These are phyloP conservation scores for Acropora yongei DNA, from an alignment of 64 coral and sea anemone species.

Conservation along the genomic window DNA sequence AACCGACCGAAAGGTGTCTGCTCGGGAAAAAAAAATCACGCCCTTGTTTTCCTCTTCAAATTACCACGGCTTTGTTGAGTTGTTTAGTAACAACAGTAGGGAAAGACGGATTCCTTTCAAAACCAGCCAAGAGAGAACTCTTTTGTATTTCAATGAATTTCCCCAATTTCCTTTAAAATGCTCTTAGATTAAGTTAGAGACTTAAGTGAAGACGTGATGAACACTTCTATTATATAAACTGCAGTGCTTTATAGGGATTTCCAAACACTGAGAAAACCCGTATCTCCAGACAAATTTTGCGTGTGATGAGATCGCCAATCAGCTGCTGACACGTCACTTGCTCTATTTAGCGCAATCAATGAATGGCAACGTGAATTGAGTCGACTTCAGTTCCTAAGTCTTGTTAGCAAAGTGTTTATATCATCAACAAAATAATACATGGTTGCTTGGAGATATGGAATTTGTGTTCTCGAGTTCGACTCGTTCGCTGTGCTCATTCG, in stretches of 20 bases:
- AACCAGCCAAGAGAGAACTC: not conserved
- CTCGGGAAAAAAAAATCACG: not conserved
- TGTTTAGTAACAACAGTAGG: not conserved
- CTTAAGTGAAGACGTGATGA: not conserved
- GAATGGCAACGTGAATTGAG: no score
- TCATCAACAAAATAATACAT: no score
- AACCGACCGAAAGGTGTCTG: not conserved
- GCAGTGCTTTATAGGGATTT: not conserved
- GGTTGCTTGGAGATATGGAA: no score
- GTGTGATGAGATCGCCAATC: no score
- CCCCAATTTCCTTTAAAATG: not conserved
- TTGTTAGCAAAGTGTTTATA: no score
- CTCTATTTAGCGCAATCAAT: no score
- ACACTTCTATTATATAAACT: no score
- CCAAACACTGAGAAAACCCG: not conserved
- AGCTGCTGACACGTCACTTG: no score
- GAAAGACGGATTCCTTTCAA: not conserved
- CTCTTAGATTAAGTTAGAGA: not conserved
- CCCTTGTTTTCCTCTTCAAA: not conserved
- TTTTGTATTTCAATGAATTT: not conserved
- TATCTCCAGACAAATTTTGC: no score
- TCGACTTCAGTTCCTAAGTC: no score
- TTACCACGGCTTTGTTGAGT: conserved; percentile 14
- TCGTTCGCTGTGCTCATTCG: no score
- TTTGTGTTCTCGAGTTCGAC: no score